Evolutionary conservation across 92 coral and sea anemone genomes (phyloP).

Genomic region (Scolanthus callimorphus): DNA sequence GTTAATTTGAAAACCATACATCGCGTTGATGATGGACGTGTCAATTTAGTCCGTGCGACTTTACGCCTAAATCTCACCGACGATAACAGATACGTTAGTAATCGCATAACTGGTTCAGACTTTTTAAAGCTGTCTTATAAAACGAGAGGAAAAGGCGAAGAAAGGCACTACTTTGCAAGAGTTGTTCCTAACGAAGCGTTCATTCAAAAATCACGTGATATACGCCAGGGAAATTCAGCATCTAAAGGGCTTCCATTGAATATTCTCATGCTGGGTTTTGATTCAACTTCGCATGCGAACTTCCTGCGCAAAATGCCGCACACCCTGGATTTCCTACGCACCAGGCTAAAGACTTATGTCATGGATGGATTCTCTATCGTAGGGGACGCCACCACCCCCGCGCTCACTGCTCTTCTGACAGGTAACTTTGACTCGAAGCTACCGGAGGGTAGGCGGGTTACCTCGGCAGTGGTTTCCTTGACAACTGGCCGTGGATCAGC

Average conservation of each 20-base stretch:
- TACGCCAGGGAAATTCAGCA: background rate
- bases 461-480: conserved; percentile 53
- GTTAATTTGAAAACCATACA: conserved; percentile 54
- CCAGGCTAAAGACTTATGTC: conserved; percentile 44
- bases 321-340: conserved; percentile 48
- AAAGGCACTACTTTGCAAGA: conserved; percentile 38
- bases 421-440: conserved; percentile 56
- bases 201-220: conserved; percentile 8
- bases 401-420: conserved; percentile 82
- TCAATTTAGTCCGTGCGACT: no score
- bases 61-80: conserved; percentile 17
- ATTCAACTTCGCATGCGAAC: conserved; percentile 72
- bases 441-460: conserved; percentile 77
- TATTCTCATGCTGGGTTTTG: conserved; percentile 77
- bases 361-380: conserved; percentile 73
- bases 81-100: conserved; percentile 9
- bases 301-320: conserved; percentile 81
- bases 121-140: conserved; percentile 53
- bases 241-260: conserved; percentile 35
- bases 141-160: conserved; percentile 8
- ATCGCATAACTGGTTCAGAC: conserved; percentile 47
- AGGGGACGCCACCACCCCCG: conserved; percentile 95
- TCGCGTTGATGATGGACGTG: conserved; percentile 10
- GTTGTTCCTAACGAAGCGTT: conserved; percentile 37
- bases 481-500: conserved; percentile 94